Evolutionary conservation across 2,888 invertebrate genomes (phyloP).

Genomic region (Noctua janthe): DNA sequence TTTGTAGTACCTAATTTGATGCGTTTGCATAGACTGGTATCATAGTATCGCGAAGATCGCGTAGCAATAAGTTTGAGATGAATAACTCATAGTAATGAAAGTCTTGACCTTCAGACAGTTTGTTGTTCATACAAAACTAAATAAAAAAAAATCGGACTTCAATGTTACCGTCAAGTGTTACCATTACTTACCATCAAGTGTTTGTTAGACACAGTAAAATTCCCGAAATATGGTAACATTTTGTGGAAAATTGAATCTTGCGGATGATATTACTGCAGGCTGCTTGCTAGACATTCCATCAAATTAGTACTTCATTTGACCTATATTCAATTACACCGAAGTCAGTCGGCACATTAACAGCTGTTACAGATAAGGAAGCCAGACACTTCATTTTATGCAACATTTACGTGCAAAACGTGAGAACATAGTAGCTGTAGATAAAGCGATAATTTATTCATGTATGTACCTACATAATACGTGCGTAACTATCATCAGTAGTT

Average conservation of each 20-base stretch:
- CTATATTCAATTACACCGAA: slow-evolving; percentile 13
- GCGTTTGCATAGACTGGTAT: too few relatives aligned
- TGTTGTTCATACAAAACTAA: not conserved
- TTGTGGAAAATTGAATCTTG: not conserved
- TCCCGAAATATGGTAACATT: too few relatives aligned
- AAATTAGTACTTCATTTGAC: slow-evolving; percentile 26
- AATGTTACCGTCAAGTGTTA: not conserved
- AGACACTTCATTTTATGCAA: slow-evolving; percentile 40
- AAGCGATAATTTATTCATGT: slow-evolving; percentile 42
- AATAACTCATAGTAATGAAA: not conserved
- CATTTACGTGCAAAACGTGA: slow-evolving; percentile 51
- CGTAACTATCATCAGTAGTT: slow-evolving; percentile 18
- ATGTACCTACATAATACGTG: slow-evolving; percentile 28
- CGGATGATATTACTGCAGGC: too few relatives aligned
- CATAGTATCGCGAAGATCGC: not conserved
- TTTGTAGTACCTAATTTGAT: too few relatives aligned
- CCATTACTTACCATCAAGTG: not conserved
- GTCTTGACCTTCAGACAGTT: not conserved
- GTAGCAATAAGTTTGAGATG: not conserved
- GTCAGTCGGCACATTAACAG: slow-evolving; percentile 18
- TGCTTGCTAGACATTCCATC: not conserved
- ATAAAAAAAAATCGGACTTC: not conserved
- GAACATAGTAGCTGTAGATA: slow-evolving; percentile 32
- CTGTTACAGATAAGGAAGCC: slow-evolving; percentile 37
- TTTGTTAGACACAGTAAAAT: not conserved